Percentiles rank a stretch among this genome's conserved stretches.
Conservation (phyloP, 2,797 vertebrate genomes). For the Stomatorhinus walkeri region DNA sequence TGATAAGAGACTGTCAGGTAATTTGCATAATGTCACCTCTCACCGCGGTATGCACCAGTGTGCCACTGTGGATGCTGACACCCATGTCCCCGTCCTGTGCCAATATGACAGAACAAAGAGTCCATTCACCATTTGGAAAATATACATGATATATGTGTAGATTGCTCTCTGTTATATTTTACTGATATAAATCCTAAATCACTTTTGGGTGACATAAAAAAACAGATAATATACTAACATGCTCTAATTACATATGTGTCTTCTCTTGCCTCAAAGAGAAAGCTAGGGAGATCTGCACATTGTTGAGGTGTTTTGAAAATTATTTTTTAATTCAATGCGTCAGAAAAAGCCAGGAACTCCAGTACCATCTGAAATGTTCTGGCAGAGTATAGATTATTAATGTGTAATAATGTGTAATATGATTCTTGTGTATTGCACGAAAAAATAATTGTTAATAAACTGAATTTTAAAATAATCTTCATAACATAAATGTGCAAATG, state of each 20-base stretch:
- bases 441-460: not conserved
- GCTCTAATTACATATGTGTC: not conserved
- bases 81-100: not conserved
- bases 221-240: not conserved
- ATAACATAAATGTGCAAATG: not conserved
- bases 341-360: not conserved
- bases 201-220: not conserved
- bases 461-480: not conserved
- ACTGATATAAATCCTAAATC: not conserved
- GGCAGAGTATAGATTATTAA: not conserved
- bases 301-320: not conserved
- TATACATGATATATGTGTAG: not conserved
- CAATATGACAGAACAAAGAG: not conserved
- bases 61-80: not conserved
- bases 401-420: not conserved
- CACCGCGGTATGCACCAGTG: not conserved
- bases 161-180: not conserved
- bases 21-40: slow-evolving; percentile 4
- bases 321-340: not conserved
- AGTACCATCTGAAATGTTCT: not conserved
- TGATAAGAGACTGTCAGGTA: slow-evolving; percentile 8
- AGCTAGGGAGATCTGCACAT: not conserved
- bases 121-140: not conserved
- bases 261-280: not conserved
- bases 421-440: not conserved